Evolutionary conservation across 2,797 vertebrate genomes (phyloP).

Genomic region (Rhadinocentrus ornatus): DNA sequence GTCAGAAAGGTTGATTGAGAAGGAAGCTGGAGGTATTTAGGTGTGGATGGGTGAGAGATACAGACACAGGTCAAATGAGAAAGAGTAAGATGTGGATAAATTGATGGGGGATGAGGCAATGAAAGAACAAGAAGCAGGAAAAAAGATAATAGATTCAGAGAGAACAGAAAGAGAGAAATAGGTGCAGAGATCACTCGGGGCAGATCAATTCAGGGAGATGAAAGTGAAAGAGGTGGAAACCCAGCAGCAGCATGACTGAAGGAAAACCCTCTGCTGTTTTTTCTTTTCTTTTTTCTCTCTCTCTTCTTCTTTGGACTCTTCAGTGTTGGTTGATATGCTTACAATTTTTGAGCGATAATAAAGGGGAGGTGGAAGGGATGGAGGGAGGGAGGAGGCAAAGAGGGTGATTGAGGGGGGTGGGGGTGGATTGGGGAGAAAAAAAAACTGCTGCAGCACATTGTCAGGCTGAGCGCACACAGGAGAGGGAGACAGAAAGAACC

Average conservation of each 20-base stretch:
- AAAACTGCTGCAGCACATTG: constrained; percentile 83
- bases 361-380: constrained; percentile 22
- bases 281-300: constrained; percentile 3
- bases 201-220: constrained; percentile 60
- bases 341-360: constrained; percentile 45
- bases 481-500: constrained; percentile 79
- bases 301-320: constrained; percentile 48
- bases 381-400: constrained; percentile 21
- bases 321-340: constrained; percentile 48
- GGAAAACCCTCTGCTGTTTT: constrained; percentile 67
- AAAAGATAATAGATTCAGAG: constrained; percentile 24
- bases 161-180: constrained; percentile 39
- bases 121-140: background rate
- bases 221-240: constrained; percentile 64
- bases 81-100: constrained; percentile 1
- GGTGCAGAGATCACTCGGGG: constrained; percentile 53
- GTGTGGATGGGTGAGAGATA: constrained; percentile 26
- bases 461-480: constrained; percentile 72
- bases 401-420: constrained; percentile 45
- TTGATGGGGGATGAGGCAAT: constrained; percentile 2
- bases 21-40: background rate
- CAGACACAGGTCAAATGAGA: constrained; percentile 35
- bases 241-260: constrained; percentile 51
- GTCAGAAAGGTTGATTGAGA: constrained; percentile 10
- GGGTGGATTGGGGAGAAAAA: constrained; percentile 54